These are phyloP conservation scores for Microtus agrestis DNA, from an alignment of 2,797 vertebrate species.

Conservation along the genomic window DNA sequence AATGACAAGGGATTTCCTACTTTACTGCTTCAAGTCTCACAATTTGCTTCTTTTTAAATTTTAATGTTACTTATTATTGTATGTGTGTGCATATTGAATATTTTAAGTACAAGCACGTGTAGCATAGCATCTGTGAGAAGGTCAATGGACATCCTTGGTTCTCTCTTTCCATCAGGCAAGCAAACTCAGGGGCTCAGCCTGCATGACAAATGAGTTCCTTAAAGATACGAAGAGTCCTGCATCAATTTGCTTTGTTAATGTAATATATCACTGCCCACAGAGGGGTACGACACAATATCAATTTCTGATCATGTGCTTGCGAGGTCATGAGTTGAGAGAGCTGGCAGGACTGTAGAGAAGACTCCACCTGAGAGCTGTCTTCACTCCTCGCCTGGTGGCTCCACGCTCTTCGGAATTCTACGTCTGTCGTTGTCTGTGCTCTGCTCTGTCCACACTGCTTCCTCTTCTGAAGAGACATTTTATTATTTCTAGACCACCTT, in stretches of 20 bases:
- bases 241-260: background rate
- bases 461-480: background rate
- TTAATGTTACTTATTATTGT: background rate
- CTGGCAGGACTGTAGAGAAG: background rate
- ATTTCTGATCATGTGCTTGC: background rate
- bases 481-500: background rate
- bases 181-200: too few relatives aligned
- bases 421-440: background rate
- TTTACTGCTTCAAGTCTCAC: background rate
- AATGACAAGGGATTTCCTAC: background rate
- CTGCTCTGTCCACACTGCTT: background rate
- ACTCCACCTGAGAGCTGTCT: background rate
- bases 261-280: background rate
- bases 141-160: background rate
- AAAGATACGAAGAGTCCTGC: too few relatives aligned
- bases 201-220: background rate
- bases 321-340: background rate
- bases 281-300: background rate
- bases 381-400: background rate
- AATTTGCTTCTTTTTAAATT: background rate
- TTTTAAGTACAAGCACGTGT: background rate
- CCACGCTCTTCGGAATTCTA: background rate
- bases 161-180: background rate
- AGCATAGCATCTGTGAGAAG: background rate
- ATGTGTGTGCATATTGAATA: background rate